A percentile compares a stretch with the other conserved stretches of the same genome.
phyloP scores from a whole-genome alignment of 1,140 invertebrate species.

The Notospermus geniculatus region DNA sequence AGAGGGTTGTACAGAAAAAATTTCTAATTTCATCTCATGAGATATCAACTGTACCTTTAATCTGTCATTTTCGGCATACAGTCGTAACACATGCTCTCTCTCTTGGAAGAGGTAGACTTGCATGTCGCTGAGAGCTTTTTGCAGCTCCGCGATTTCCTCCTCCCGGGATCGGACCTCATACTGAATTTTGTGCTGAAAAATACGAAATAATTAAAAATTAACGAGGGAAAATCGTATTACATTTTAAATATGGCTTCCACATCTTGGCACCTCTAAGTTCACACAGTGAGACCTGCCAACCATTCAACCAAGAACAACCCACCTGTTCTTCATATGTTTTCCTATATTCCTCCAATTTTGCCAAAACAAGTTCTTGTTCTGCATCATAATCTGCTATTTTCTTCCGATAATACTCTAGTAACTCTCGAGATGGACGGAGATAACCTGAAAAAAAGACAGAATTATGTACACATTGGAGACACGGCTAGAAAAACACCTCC shows the following conservation, averaged over 20 bases:
- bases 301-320: no score
- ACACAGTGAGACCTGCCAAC: no score
- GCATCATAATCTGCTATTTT: conserved; percentile 57
- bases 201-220: no score
- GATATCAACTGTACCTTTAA: no score
- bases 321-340: conserved; percentile 54
- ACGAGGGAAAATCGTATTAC: no score
- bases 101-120: conserved; percentile 56
- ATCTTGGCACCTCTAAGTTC: no score
- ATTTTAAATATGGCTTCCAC: no score
- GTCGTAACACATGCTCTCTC: conserved; percentile 53
- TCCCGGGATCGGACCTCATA: conserved; percentile 54
- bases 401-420: conserved; percentile 55
- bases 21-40: no score
- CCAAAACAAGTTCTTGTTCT: conserved; percentile 50
- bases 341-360: conserved; percentile 51
- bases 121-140: conserved; percentile 58
- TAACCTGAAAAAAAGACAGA: conserved; percentile 47
- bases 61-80: conserved; percentile 57
- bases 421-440: conserved; percentile 52
- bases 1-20: no score
- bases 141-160: conserved; percentile 55
- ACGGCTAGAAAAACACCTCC: not conserved
- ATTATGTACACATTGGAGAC: no score
- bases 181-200: conserved; percentile 49